These are phyloP conservation scores for Strigops habroptila DNA, from an alignment of 2,113 vertebrate genomes.

Conservation along the genomic window DNA sequence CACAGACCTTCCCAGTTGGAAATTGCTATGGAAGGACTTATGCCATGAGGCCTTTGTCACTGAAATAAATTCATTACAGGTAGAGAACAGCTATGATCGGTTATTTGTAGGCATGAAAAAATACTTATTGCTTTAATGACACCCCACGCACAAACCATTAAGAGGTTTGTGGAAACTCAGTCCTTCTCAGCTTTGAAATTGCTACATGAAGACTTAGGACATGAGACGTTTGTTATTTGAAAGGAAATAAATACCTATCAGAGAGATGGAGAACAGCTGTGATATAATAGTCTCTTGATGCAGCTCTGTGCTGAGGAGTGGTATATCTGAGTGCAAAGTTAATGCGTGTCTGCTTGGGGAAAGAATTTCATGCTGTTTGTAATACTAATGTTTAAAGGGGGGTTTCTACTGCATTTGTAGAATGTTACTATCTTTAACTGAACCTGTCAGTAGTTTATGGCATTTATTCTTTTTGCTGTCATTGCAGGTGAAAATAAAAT, in stretches of 20 bases:
- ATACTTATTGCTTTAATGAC: neutral
- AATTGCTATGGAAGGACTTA: neutral
- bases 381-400: neutral
- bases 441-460: neutral
- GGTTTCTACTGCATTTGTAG: neutral
- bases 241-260: neutral
- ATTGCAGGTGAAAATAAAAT: slow-evolving; percentile 95
- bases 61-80: neutral
- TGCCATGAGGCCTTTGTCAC: neutral
- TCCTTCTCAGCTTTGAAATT: neutral
- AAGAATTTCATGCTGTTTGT: neutral
- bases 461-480: neutral
- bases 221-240: neutral
- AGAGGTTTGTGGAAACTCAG: neutral
- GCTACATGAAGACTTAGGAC: neutral
- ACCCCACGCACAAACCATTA: neutral
- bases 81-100: neutral
- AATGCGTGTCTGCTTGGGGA: neutral
- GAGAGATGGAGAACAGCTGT: neutral
- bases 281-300: neutral
- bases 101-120: neutral
- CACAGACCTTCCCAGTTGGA: neutral
- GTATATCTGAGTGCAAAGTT: neutral
- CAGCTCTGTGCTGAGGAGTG: neutral
- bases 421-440: neutral